A percentile compares a stretch with the other conserved stretches of the same genome.
phyloP scores from a whole-genome alignment of 2,888 invertebrate genomes.

The Erpobdella octoculata region DNA sequence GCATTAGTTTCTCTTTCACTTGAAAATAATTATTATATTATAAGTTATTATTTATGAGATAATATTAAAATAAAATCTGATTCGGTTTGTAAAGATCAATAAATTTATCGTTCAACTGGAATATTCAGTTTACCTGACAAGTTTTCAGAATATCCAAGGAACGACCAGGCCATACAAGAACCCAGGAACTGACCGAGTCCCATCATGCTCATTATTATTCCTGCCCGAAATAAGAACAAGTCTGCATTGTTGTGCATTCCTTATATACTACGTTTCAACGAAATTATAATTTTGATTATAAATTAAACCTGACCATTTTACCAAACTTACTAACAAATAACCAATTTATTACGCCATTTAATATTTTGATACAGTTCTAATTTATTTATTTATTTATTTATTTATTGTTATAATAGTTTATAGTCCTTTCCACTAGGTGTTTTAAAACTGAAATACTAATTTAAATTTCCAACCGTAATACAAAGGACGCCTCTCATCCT shows the following conservation, averaged over 20 bases:
- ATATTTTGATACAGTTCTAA: too few species aligned
- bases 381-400: too few species aligned
- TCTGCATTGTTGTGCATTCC: too few species aligned
- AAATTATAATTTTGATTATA: too few species aligned
- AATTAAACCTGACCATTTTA: too few species aligned
- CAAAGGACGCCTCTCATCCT: constrained; percentile 8
- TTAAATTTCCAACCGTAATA: constrained; percentile 29
- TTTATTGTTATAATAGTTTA: too few species aligned
- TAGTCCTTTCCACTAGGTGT: too few species aligned
- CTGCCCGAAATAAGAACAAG: constrained; percentile 20
- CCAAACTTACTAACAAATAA: too few species aligned
- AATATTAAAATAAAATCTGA: not conserved
- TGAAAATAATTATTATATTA: not conserved
- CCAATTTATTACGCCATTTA: too few species aligned
- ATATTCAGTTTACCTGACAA: constrained; percentile 18
- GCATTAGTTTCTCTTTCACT: not conserved
- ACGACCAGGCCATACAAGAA: constrained; percentile 30
- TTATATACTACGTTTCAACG: too few species aligned
- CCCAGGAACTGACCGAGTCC: constrained; percentile 30
- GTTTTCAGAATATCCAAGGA: constrained; percentile 20
- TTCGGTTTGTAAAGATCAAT: not conserved
- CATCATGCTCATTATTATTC: constrained; percentile 26
- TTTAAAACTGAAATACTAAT: not conserved
- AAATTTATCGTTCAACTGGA: not conserved
- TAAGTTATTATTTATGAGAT: not conserved